phyloP scores from a whole-genome alignment of 2,113 vertebrate genomes.

The Lontra canadensis region DNA sequence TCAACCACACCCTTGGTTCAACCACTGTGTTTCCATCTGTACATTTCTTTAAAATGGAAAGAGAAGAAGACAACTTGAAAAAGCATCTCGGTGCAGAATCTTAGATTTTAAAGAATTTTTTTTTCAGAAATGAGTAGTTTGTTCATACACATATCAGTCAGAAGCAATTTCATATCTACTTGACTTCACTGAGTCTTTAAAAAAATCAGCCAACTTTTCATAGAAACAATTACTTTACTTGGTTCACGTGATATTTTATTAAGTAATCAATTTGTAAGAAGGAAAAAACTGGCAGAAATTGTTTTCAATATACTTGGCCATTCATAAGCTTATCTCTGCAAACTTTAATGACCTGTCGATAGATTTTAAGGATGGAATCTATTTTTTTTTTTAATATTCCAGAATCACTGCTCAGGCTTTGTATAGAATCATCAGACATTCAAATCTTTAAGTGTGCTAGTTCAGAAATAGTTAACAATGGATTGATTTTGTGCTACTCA shows the following conservation, averaged over 20 bases:
- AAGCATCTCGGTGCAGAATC: not conserved
- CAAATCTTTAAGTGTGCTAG: not conserved
- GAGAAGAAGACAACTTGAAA: not conserved
- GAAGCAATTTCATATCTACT: not conserved
- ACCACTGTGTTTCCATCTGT: not conserved
- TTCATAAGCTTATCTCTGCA: not conserved
- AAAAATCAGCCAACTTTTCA: constrained; percentile 11
- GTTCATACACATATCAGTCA: not conserved
- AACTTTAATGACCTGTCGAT: not conserved
- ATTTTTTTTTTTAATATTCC: not conserved
- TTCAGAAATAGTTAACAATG: not conserved
- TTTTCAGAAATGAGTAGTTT: not conserved
- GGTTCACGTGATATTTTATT: not conserved
- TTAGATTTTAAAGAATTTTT: not conserved
- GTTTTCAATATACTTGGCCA: not conserved
- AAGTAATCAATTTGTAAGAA: not conserved
- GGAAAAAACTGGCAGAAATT: not conserved
- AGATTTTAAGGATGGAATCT: not conserved
- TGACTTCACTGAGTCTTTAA: not conserved
- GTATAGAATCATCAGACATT: not conserved
- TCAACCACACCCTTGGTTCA: not conserved
- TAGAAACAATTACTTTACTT: not conserved
- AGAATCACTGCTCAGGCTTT: not conserved
- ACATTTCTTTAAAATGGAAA: not conserved
- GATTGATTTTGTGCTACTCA: not conserved